Evolutionary conservation across 2,113 vertebrate genomes (phyloP).

Genomic region (Zapus hudsonius): DNA sequence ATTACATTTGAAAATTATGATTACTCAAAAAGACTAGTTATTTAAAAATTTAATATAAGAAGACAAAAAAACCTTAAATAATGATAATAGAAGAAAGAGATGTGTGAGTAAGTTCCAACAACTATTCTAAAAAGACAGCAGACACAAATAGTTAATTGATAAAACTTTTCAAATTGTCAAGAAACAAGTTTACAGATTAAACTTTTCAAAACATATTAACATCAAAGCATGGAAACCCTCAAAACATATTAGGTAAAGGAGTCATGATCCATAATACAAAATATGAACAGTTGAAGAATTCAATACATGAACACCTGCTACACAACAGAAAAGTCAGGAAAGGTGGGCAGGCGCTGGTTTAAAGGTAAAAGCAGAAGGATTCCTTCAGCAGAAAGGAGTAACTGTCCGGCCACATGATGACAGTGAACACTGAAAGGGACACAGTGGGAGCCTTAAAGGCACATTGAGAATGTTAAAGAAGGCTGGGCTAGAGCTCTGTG

Average conservation of each 20-base stretch:
- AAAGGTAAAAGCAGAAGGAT: background rate
- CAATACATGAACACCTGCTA: background rate
- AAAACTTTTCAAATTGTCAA: conserved; percentile 9
- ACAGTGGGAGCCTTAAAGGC: background rate
- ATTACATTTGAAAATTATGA: conserved; percentile 15
- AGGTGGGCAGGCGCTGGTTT: background rate
- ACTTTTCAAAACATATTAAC: background rate
- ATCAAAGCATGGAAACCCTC: background rate
- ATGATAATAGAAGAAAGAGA: background rate
- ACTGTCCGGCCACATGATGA: background rate
- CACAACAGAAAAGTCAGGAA: background rate
- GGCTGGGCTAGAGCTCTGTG: background rate
- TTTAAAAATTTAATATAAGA: background rate
- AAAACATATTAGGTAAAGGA: background rate
- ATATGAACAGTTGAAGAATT: background rate
- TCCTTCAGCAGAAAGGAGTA: background rate
- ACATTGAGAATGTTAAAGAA: background rate
- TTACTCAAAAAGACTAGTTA: background rate
- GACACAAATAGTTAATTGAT: background rate
- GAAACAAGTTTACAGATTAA: background rate
- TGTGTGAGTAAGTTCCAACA: background rate
- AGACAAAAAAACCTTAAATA: background rate
- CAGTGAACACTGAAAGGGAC: background rate
- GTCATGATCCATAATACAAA: background rate
- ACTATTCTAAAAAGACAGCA: background rate